Conservation (phyloP, 2,797 vertebrate species). For the Bradypodion ventrale region DNA sequence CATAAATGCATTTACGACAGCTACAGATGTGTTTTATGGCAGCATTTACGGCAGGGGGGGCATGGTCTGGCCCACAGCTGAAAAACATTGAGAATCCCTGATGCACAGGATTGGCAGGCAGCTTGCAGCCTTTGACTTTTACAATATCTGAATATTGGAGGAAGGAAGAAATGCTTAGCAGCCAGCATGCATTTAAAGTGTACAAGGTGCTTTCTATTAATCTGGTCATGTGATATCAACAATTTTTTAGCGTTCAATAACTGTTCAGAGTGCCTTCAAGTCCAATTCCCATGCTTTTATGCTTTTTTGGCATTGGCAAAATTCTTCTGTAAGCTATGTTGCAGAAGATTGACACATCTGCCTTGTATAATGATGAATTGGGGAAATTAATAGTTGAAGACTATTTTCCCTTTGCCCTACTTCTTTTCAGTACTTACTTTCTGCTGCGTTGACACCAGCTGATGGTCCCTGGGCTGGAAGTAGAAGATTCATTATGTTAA, state of each 20-base stretch:
- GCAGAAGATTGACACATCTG: background rate
- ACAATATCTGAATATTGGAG: too few relatives aligned
- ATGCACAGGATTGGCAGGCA: too few relatives aligned
- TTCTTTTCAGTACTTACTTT: constrained; percentile 53
- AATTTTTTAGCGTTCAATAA: background rate
- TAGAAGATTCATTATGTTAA: constrained; percentile 72
- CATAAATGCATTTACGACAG: too few relatives aligned
- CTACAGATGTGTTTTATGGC: too few relatives aligned
- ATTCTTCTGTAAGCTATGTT: background rate
- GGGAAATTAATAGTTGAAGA: constrained; percentile 24
- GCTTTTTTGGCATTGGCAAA: background rate
- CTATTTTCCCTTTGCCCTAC: constrained; percentile 25
- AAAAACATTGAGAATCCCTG: too few relatives aligned
- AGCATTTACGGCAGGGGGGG: too few relatives aligned
- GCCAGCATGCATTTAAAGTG: too few relatives aligned
- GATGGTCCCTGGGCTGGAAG: constrained; percentile 63
- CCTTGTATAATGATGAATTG: background rate
- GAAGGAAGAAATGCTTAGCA: too few relatives aligned
- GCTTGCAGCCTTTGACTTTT: too few relatives aligned
- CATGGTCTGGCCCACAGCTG: too few relatives aligned
- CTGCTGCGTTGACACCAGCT: constrained; percentile 64
- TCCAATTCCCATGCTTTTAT: background rate
- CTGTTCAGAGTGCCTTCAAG: background rate
- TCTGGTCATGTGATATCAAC: too few relatives aligned
- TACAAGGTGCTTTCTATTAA: too few relatives aligned